Percentiles rank a stretch among this genome's conserved stretches.
Evolutionary conservation across 2,113 vertebrate species (phyloP).

Genomic region (Podiceps cristatus): DNA sequence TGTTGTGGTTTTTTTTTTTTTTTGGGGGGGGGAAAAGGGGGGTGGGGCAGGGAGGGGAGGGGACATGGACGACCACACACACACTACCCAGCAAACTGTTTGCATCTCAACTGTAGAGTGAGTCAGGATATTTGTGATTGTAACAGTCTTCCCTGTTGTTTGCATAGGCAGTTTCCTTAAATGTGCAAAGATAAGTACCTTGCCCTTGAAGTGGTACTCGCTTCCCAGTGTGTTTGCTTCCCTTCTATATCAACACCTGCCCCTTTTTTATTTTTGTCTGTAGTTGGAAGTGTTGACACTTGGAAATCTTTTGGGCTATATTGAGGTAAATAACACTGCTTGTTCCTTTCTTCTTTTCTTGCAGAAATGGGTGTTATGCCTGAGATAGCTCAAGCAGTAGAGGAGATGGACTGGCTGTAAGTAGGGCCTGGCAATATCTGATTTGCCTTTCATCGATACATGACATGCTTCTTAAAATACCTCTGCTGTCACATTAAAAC

Average conservation of each 20-base stretch:
- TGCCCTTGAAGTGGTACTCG: not conserved
- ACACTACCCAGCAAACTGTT: not conserved
- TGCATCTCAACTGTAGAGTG: accelerated
- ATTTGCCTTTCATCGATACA: not conserved
- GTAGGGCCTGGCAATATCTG: slow-evolving; percentile 61
- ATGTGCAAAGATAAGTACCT: not conserved
- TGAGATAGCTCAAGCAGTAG: slow-evolving; percentile 97
- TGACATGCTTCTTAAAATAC: not conserved
- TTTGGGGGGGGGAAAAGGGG: no score
- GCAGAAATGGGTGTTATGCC: slow-evolving; percentile 98
- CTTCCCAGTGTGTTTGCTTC: not conserved
- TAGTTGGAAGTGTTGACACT: not conserved
- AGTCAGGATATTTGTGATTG: not conserved
- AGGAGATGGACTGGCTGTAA: slow-evolving; percentile 99
- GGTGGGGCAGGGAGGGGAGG: no score
- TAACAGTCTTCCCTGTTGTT: not conserved
- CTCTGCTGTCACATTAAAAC: not conserved
- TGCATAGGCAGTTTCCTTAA: not conserved
- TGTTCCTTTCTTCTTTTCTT: not conserved
- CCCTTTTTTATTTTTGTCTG: not conserved
- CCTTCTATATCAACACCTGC: not conserved
- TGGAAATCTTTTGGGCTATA: not conserved
- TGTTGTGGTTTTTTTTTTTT: not conserved
- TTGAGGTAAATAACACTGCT: not conserved
- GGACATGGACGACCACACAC: no score